Percentiles rank a stretch among this genome's conserved stretches.
These are phyloP conservation scores for Agrilus mali DNA, from an alignment of 2,888 invertebrate species.

Conservation along the genomic window DNA sequence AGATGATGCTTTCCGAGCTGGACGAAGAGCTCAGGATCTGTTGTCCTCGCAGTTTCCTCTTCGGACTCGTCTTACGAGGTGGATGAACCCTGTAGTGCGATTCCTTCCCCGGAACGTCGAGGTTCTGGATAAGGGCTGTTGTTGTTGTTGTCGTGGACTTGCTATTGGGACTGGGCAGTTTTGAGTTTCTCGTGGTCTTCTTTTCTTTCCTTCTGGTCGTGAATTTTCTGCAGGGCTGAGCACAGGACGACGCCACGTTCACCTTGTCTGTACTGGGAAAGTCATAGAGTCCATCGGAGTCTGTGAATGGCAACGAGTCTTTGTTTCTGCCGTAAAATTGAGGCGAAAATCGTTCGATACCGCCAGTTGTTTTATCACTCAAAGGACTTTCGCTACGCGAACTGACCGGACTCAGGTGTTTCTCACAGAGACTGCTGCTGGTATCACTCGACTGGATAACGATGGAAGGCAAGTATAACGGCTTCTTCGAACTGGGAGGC, in stretches of 20 bases:
- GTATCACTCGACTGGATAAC: constrained; percentile 39
- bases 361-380: constrained; percentile 50
- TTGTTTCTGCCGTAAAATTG: constrained; percentile 57
- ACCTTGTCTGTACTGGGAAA: constrained; percentile 63
- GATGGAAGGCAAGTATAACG: constrained; percentile 47
- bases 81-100: constrained; percentile 25
- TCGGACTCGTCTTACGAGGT: constrained; percentile 43
- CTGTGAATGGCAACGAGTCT: constrained; percentile 54
- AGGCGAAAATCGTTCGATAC: constrained; percentile 55
- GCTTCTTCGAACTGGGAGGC: constrained; percentile 29
- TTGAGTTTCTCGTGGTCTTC: constrained; percentile 38
- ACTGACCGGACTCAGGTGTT: constrained; percentile 56
- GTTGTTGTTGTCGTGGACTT: constrained; percentile 40
- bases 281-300: constrained; percentile 69
- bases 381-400: constrained; percentile 68
- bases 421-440: constrained; percentile 36
- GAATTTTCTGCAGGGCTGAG: constrained; percentile 46
- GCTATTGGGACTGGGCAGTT: constrained; percentile 43
- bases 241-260: constrained; percentile 30
- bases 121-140: constrained; percentile 40
- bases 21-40: constrained; percentile 45
- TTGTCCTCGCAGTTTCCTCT: constrained; percentile 40
- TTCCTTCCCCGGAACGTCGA: constrained; percentile 47
- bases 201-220: constrained; percentile 50
- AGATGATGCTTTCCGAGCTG: constrained; percentile 46